phyloP scores from a whole-genome alignment of 2,888 invertebrate genomes.

The Drosophila mercatorum region DNA sequence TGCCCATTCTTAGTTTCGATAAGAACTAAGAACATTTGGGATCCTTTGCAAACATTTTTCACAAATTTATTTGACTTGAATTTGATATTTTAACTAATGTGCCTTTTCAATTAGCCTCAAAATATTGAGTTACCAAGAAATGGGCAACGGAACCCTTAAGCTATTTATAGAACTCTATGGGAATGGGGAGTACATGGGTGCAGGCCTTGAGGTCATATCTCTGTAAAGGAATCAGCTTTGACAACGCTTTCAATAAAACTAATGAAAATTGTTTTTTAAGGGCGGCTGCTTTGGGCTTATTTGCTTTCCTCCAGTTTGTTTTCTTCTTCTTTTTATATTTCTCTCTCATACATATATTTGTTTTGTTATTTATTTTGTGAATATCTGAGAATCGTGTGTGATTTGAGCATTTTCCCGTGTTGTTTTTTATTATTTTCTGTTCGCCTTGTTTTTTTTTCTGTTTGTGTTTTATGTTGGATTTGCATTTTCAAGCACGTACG shows the following conservation, averaged over 20 bases:
- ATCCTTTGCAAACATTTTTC: slow-evolving; percentile 20
- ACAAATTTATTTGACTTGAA: slow-evolving; percentile 16
- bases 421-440: slow-evolving; percentile 44
- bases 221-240: slow-evolving; percentile 12
- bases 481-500: slow-evolving; percentile 70
- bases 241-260: slow-evolving; percentile 33
- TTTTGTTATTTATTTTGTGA: slow-evolving; percentile 32
- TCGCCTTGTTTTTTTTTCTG: slow-evolving; percentile 5
- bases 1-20: neutral
- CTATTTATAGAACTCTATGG: neutral
- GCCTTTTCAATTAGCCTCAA: slow-evolving; percentile 19
- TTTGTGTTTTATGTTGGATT: slow-evolving; percentile 49
- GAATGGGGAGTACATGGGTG: neutral
- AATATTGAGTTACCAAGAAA: slow-evolving; percentile 27
- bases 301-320: neutral
- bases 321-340: slow-evolving; percentile 19
- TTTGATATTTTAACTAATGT: slow-evolving; percentile 53
- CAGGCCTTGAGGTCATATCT: slow-evolving; percentile 1
- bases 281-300: slow-evolving; percentile 3
- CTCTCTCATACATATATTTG: slow-evolving; percentile 14
- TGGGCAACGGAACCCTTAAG: neutral
- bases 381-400: slow-evolving; percentile 23
- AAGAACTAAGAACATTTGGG: neutral
- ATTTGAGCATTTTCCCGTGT: slow-evolving; percentile 30
- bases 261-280: slow-evolving; percentile 25